Base-by-base conservation (phyloP, 2,113 vertebrate genomes). In the Cynocephalus volans region DNA sequence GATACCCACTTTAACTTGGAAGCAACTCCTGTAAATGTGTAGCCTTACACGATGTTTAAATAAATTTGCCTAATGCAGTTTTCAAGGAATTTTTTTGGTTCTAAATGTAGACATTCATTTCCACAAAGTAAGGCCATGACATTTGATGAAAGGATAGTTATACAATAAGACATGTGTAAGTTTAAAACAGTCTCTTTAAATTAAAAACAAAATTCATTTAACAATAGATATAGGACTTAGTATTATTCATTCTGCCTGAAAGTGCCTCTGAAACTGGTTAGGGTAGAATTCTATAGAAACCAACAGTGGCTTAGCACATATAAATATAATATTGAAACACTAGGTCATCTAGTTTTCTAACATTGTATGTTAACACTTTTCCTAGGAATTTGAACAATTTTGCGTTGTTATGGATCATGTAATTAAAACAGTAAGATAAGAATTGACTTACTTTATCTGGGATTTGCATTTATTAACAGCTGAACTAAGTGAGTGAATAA, bases 91-190 rank as follows among this genome's bases (percentile, higher is more conserved):
- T 36, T 56, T 73, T 85, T 67, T 91, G 33, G 23, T 79, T 89
- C 26, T 60, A 89, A 95, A 89, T 76, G 11, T 14, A 93, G 62
- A 82, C 12, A 52, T 18, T 95, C 21, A 89, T 88, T 77, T 84
- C 48, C 10, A 90, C 72, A 89, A 75, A 33, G 6, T 13, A 70
- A 11, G 48, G 13, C 31, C 45, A 56, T 65, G 60, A 31, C 23
- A 88, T 67, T 84, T 96, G 41, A 81, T 72, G 48, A 50, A 85
- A 95, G 23, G 28, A n/a, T 28, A 26, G 23, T 45, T 93, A 93
- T n/a, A 67, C n/a, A 81, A 87, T 50, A 84, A 50, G 52, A 41
- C 62, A 79, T n/a, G n/a, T 76, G 11, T 88, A 79, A 70, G 1
- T 80, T 89, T 80, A 81, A 95, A 31, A 75, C 5, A 95, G 13